Evolutionary conservation across 1,140 invertebrate species (phyloP).

Genomic region (Lepidurus packardi): DNA sequence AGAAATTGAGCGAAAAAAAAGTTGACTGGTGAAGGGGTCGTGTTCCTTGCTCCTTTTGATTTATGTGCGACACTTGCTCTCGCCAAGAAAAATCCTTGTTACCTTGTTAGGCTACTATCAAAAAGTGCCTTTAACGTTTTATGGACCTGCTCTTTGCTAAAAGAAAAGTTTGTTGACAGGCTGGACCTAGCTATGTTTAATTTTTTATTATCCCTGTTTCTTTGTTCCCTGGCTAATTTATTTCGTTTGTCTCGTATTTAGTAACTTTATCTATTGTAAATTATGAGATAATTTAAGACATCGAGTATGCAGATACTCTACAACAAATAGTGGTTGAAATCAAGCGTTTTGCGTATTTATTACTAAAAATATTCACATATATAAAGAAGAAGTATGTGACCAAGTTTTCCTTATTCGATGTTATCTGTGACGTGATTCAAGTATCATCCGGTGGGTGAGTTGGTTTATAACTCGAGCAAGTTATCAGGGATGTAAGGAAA

Average conservation of each 20-base stretch:
- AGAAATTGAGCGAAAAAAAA: not conserved
- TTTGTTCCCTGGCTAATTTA: not conserved
- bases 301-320: not conserved
- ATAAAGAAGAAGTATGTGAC: not conserved
- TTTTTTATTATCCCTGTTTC: not conserved
- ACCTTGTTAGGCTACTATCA: not conserved
- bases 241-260: not conserved
- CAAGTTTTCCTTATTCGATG: not conserved
- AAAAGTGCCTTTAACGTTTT: slow-evolving; percentile 14
- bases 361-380: not conserved
- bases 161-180: not conserved
- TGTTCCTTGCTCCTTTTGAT: not conserved
- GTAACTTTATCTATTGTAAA: slow-evolving; percentile 9
- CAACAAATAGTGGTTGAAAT: not conserved
- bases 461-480: not conserved
- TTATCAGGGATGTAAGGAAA: too few relatives aligned
- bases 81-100: slow-evolving; percentile 11
- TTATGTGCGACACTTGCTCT: not conserved
- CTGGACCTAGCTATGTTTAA: not conserved
- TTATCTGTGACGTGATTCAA: not conserved
- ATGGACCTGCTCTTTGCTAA: not conserved
- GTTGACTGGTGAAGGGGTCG: not conserved
- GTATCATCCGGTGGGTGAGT: not conserved
- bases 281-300: slow-evolving; percentile 22
- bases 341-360: not conserved